Conservation (phyloP, 1,140 invertebrate species). For the Limonius californicus region DNA sequence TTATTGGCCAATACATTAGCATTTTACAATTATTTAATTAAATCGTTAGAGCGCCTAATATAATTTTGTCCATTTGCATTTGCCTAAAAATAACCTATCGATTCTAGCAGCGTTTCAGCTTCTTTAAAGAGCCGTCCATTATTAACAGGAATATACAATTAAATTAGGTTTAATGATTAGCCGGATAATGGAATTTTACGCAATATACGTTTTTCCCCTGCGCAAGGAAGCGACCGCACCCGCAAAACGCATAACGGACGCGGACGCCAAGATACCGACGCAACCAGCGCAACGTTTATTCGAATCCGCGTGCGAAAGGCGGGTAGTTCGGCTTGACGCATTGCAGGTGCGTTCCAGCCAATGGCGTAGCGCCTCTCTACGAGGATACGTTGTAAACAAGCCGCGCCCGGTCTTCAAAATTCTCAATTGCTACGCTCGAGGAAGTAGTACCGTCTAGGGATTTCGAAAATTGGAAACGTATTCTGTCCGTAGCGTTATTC, state of each 20-base stretch:
- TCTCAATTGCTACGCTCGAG: conserved; percentile 50
- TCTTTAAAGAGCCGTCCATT: background rate
- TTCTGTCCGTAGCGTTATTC: too few species aligned
- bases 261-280: conserved; percentile 24
- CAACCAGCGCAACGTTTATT: conserved; percentile 26
- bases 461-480: too few species aligned
- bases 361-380: conserved; percentile 51
- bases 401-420: conserved; percentile 60
- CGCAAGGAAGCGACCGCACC: conserved; percentile 32
- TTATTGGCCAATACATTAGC: too few species aligned
- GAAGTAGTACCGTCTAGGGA: conserved; percentile 48
- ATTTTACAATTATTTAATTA: too few species aligned
- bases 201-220: background rate
- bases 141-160: background rate
- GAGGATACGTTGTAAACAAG: conserved; percentile 58
- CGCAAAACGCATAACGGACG: conserved; percentile 25
- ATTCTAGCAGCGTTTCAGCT: background rate
- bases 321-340: conserved; percentile 61
- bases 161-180: conserved; percentile 2
- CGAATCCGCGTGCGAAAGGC: conserved; percentile 38
- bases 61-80: background rate
- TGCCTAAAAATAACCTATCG: background rate
- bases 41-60: background rate
- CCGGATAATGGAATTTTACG: background rate
- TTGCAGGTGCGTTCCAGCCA: conserved; percentile 75